These are phyloP conservation scores for Melanerpes aurifrons DNA, from an alignment of 2,113 vertebrate species.

Conservation along the genomic window DNA sequence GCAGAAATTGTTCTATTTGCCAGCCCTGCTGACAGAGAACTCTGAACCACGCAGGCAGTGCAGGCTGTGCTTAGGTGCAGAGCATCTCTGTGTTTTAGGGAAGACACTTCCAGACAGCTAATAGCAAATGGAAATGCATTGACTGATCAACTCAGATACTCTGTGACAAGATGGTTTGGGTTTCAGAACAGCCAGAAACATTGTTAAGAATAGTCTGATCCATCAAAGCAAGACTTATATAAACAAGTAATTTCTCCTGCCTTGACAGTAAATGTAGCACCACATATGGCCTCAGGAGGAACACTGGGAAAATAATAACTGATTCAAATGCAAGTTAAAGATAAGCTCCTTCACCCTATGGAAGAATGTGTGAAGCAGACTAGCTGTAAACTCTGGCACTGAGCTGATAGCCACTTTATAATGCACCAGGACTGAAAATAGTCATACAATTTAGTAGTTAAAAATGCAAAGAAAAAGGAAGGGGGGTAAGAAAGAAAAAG, in stretches of 20 bases:
- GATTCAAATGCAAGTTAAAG: conserved; percentile 13
- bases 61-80: neutral
- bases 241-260: neutral
- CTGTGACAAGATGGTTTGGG: neutral
- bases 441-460: neutral
- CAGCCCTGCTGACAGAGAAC: neutral
- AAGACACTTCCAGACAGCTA: neutral
- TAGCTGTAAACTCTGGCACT: neutral
- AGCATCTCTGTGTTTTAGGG: neutral
- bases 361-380: neutral
- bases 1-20: neutral
- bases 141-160: neutral
- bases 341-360: neutral
- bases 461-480: neutral
- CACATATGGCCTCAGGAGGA: neutral
- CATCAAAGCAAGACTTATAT: neutral
- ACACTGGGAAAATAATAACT: neutral
- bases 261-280: neutral
- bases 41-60: neutral
- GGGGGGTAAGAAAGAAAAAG: neutral
- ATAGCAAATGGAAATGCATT: neutral
- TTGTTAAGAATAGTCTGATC: neutral
- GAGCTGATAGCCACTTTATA: neutral
- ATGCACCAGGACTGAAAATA: neutral
- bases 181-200: neutral